Evolutionary conservation across 2,888 invertebrate species (phyloP).

Genomic region (Frankliniella fusca): DNA sequence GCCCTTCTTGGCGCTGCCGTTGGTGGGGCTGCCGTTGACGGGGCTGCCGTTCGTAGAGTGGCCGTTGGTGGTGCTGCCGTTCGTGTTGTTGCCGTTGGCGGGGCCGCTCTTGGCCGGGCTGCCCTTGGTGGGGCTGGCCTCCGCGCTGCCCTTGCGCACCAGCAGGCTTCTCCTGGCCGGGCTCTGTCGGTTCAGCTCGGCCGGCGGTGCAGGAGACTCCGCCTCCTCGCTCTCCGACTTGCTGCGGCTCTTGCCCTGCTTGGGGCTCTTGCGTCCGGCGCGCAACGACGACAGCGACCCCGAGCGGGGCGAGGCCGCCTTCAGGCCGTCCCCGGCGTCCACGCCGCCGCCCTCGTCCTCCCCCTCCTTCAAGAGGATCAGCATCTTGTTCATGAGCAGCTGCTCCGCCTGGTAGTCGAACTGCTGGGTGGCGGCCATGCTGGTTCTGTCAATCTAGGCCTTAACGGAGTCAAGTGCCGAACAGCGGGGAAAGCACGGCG

Average conservation of each 20-base stretch:
- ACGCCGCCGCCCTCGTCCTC: neutral
- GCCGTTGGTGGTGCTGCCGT: neutral
- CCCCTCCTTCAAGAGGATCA: conserved; percentile 6
- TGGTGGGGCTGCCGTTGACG: neutral
- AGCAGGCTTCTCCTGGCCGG: conserved; percentile 6
- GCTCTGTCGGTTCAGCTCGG: neutral
- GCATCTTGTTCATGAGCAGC: conserved; percentile 22
- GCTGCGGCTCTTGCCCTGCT: neutral
- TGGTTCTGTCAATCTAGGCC: neutral
- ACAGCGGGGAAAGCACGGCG: neutral
- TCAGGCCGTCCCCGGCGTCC: neutral
- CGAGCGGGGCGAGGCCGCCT: neutral
- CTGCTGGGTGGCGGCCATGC: neutral
- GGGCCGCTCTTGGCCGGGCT: neutral
- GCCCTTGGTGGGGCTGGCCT: neutral
- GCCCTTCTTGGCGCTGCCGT: neutral
- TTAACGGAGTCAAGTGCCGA: neutral
- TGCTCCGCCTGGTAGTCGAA: conserved; percentile 25
- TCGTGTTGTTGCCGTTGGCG: neutral
- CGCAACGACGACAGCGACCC: conserved; percentile 1
- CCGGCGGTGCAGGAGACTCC: neutral
- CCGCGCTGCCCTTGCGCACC: neutral
- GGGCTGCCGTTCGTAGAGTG: neutral
- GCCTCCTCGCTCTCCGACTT: neutral
- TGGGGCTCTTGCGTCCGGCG: neutral